Percentiles rank a stretch among this genome's conserved stretches.
Evolutionary conservation across 1,140 invertebrate species (phyloP).

Genomic region (Magallana ariakensis): DNA sequence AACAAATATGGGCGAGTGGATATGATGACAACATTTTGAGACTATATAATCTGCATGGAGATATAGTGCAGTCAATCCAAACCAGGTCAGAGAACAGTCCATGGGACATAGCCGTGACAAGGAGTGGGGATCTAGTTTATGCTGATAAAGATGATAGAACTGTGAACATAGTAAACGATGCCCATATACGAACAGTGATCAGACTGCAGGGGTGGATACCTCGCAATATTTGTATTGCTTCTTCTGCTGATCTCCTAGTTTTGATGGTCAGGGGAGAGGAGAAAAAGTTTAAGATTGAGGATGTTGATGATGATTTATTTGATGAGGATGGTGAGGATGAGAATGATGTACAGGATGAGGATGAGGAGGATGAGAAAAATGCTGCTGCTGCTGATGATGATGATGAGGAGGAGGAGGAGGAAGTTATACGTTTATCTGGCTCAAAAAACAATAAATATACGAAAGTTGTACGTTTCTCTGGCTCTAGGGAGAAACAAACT

Average conservation of each 20-base stretch:
- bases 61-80: not conserved
- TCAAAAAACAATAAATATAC: not conserved
- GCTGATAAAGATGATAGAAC: not conserved
- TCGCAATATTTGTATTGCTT: not conserved
- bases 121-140: not conserved
- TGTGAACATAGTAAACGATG: not conserved
- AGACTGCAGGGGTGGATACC: not conserved
- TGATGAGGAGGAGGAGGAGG: too few relatives aligned
- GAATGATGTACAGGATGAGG: too few relatives aligned
- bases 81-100: not conserved
- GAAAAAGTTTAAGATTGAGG: too few relatives aligned
- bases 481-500: not conserved
- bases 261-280: not conserved
- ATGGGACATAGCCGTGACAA: not conserved
- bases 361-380: too few relatives aligned
- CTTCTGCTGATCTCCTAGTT: too few relatives aligned
- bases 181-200: not conserved
- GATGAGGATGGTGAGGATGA: too few relatives aligned
- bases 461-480: not conserved
- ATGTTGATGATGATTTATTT: too few relatives aligned
- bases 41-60: not conserved
- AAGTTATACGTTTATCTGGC: too few relatives aligned
- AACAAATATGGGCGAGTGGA: not conserved
- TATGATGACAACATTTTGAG: not conserved
- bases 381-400: too few relatives aligned